Evolutionary conservation across 2,797 vertebrate species (phyloP).

Genomic region (Hemitrygon akajei): DNA sequence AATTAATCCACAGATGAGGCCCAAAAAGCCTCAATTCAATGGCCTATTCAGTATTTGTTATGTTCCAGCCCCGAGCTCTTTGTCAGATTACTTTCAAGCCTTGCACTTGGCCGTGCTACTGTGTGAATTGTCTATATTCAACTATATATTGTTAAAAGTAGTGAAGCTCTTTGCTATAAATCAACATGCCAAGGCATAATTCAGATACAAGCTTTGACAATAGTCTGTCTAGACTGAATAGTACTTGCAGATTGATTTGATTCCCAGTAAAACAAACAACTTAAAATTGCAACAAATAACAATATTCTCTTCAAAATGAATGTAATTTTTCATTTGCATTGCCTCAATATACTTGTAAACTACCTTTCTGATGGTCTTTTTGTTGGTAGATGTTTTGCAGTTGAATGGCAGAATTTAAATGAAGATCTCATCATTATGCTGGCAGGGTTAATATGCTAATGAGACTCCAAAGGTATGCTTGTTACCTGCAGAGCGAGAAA

Average conservation of each 20-base stretch:
- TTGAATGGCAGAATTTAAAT: not conserved
- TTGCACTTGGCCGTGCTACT: constrained; percentile 6
- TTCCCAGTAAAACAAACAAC: not conserved
- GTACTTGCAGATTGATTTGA: not conserved
- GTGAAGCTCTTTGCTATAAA: not conserved
- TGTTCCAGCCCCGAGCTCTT: constrained; percentile 29
- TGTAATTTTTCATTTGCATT: not conserved
- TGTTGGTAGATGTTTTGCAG: not conserved
- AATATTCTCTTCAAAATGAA: not conserved
- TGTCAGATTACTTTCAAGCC: constrained; percentile 33
- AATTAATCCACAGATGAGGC: constrained; percentile 33
- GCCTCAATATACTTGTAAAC: not conserved
- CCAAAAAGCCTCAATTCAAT: constrained; percentile 23
- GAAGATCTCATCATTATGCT: not conserved
- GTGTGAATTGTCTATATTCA: constrained; percentile 28
- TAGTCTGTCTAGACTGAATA: not conserved
- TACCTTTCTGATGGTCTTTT: not conserved
- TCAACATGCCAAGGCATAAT: not conserved
- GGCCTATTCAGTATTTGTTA: constrained; percentile 16
- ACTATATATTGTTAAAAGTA: constrained; percentile 33
- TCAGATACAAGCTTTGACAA: not conserved
- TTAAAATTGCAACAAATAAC: constrained; percentile 1
- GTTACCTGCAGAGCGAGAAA: not conserved
- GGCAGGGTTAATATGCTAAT: not conserved
- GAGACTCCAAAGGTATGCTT: not conserved